Base-by-base conservation (phyloP, 1,140 invertebrate species). In the Chrysopa pallens region DNA sequence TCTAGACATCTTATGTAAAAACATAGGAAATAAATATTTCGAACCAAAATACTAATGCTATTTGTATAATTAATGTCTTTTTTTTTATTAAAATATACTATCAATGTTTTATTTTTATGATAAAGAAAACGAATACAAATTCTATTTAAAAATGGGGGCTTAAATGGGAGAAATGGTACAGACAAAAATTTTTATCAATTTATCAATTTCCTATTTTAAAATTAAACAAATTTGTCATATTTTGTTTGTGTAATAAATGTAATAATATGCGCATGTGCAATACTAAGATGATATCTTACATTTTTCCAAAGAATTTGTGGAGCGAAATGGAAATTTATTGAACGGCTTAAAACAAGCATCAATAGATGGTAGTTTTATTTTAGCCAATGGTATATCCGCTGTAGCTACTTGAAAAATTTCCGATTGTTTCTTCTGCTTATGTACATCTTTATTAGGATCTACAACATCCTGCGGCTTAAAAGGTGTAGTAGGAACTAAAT, bases 231-330 rank as follows among this genome's bases (percentile, higher is more conserved):
- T 6, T 2, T 11, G 9, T 12, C 12, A 6, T 35, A 35, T 11
- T 35, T 35, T 35, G 12, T 11, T 35, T 35, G 31, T 12, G 6
- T 11, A 35, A 11, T 11, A 13, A 38, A 38, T 5, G 9, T 13
- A 38, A 13, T 13, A 13, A 2, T 4, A 15, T 5, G n/a, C n/a
- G 15, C 15, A 38, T n/a, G 12, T 6, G 33, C 11, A 38, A 15
- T 38, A 13, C 2, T 35, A 6, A 38, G 4, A 38, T 38, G 11
- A 40, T 5, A 31, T 50, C 53, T 54, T 51, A 59, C 57, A 44
- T 40, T 61, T 59, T 39, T 61, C 57, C 44, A 61, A 46, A 11
- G 59, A 61, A 36, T 51, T 48, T 1, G 56, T 50, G 46, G 52
- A 57, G 45, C 54, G 52, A 40, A 54, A 53, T 12, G 56, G 17